A percentile compares a stretch with the other conserved stretches of the same genome.
Evolutionary conservation across 2,888 invertebrate genomes (phyloP).

Genomic region (Tineola bisselliella): DNA sequence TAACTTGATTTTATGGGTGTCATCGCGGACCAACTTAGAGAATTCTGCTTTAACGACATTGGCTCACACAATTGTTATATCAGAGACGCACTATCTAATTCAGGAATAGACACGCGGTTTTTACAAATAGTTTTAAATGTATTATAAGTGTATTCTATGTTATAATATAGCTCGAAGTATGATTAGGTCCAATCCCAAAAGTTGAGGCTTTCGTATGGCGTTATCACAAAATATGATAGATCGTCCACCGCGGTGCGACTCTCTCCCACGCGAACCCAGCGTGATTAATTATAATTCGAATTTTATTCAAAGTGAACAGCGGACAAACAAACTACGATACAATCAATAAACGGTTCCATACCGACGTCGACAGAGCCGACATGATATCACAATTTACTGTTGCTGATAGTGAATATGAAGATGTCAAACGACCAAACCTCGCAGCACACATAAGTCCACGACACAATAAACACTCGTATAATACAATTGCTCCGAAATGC

Average conservation of each 20-base stretch:
- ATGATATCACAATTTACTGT: conserved; percentile 64
- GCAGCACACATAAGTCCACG: conserved; percentile 35
- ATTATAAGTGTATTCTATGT: too few species aligned
- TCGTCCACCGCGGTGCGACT: conserved; percentile 54
- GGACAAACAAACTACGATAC: conserved; percentile 66
- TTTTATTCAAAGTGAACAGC: conserved; percentile 69
- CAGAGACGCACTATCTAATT: too few species aligned
- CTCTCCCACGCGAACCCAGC: conserved; percentile 61
- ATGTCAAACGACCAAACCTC: conserved; percentile 47
- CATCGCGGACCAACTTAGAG: conserved; percentile 24
- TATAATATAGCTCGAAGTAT: conserved; percentile 22
- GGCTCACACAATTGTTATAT: conserved; percentile 10
- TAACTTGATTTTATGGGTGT: conserved; percentile 53
- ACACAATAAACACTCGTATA: conserved; percentile 51
- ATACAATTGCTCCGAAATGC: conserved; percentile 28
- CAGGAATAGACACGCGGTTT: not conserved
- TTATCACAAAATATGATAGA: conserved; percentile 69
- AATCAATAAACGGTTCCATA: conserved; percentile 68
- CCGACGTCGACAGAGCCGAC: conserved; percentile 56
- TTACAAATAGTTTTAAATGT: too few species aligned
- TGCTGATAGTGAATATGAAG: conserved; percentile 58
- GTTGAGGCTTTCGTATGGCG: conserved; percentile 56
- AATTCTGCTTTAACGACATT: conserved; percentile 16
- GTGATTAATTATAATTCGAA: conserved; percentile 69
- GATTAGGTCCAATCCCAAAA: conserved; percentile 52